Evolutionary conservation across 2,113 vertebrate genomes (phyloP), one percentile per base, ranked within the genome.

Genomic region (Chroicocephalus ridibundus): DNA sequence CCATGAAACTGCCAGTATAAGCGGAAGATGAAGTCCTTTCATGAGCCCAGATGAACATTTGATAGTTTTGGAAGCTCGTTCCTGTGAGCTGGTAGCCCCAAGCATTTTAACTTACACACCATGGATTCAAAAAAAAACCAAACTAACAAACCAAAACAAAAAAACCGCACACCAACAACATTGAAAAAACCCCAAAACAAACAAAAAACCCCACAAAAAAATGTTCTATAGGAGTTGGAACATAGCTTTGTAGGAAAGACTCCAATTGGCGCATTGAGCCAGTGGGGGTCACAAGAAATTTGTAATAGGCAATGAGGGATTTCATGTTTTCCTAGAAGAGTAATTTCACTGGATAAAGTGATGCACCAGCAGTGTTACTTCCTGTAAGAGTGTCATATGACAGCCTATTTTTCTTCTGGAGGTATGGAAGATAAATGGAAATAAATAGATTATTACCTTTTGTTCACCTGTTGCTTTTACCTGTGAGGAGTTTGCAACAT

Each of bases 261-360:
- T 75, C 24, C 13, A 68, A 4, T 16, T 66, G 18, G 3, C 5
- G 7, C 2, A 1, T 62, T 9, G 2, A 26, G 58, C 7, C 11
- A 9, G 3, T 19, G 15, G 0, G 5, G 1, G 0, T 65, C 47
- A 80, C 22, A 81, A 82, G 6, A 62, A 65, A 25, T 26, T 31
- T 54, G 24, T 15, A 10, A 78, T 29, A 70, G 10, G 2, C 36
- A 66, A 4, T 47, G 24, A 74, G 22, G 5, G 0, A 47, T 85
- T 86, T 85, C 5, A 7, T 1, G 1, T 27, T 71, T 82, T 82
- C 44, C 15, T 16, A 27, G 15, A 55, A 71, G 8, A 83, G 84
- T 27, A 78, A 77, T 81, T 83, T 86, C 21, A 66, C 21, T 44
- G 20, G 14, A 83, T 31, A 91, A 91, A 52, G 7, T 54, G 15